phyloP scores from a whole-genome alignment of 2,113 vertebrate species.

The Halichoerus grypus region DNA sequence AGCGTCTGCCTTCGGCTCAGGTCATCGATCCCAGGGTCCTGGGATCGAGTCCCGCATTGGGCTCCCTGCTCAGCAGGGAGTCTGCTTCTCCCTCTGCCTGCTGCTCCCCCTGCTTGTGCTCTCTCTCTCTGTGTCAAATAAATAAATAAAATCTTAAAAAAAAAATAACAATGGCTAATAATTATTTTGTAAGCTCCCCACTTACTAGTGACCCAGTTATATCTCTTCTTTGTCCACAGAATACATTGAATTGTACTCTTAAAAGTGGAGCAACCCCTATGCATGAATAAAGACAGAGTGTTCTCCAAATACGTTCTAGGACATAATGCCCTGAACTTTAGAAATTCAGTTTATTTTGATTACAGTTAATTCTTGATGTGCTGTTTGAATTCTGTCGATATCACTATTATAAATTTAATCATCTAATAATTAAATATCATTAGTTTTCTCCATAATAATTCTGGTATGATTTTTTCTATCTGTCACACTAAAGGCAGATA shows the following conservation, averaged over 20 bases:
- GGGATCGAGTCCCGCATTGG: no score
- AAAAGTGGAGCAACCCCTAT: background rate
- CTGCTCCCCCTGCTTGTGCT: no score
- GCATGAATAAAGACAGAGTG: background rate
- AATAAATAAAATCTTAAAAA: no score
- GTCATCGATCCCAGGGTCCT: no score
- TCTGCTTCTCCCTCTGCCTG: no score
- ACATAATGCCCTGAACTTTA: constrained; percentile 27
- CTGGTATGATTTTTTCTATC: background rate
- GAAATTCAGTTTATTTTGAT: constrained; percentile 41
- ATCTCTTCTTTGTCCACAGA: constrained; percentile 11
- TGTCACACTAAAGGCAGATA: background rate
- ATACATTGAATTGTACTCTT: constrained; percentile 14
- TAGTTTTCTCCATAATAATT: background rate
- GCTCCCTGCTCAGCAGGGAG: no score
- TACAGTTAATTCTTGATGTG: background rate
- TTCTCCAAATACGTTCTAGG: constrained; percentile 5
- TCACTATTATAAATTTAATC: background rate
- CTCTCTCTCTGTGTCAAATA: no score
- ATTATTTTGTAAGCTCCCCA: background rate
- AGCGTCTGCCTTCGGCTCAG: no score
- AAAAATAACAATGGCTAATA: background rate
- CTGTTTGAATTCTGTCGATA: constrained; percentile 32
- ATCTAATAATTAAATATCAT: background rate
- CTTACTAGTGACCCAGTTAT: background rate